Conservation (phyloP, 2,888 invertebrate genomes). For the Protonemura montana region DNA sequence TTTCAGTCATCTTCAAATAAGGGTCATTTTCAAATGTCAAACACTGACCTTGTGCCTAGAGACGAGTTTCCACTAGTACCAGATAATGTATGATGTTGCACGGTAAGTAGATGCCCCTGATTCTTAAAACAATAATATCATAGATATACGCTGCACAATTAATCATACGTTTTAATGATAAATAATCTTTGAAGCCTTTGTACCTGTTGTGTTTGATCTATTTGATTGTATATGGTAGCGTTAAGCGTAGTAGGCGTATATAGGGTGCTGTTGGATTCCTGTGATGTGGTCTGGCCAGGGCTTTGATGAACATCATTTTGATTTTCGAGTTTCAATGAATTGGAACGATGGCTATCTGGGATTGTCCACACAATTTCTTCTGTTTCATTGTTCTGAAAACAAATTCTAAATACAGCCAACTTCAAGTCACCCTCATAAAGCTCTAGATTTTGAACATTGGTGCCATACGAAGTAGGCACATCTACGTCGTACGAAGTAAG, state of each 20-base stretch:
- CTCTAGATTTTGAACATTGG: too few relatives aligned
- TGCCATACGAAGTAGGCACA: too few relatives aligned
- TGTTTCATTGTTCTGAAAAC: not conserved
- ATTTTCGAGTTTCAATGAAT: not conserved
- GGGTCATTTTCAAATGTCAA: not conserved
- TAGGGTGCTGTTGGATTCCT: not conserved
- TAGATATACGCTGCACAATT: not conserved
- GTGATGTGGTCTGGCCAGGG: not conserved
- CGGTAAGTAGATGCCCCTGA: not conserved
- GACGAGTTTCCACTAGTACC: not conserved
- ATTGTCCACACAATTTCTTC: conserved; percentile 14
- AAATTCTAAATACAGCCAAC: not conserved
- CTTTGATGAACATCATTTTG: not conserved
- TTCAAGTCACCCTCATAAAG: too few relatives aligned
- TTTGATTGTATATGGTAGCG: not conserved
- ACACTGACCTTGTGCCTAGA: not conserved
- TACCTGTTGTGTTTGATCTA: not conserved
- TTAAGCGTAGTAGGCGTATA: not conserved
- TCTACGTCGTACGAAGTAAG: too few relatives aligned
- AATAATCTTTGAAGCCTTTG: not conserved
- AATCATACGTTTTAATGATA: not conserved
- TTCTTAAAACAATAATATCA: not conserved
- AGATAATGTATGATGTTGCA: not conserved
- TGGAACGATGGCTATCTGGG: not conserved
- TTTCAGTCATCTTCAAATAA: not conserved